A percentile compares a stretch with the other conserved stretches of the same genome.
phyloP scores from a whole-genome alignment of 2,113 vertebrate genomes.

The Tricholaema leucomelas region DNA sequence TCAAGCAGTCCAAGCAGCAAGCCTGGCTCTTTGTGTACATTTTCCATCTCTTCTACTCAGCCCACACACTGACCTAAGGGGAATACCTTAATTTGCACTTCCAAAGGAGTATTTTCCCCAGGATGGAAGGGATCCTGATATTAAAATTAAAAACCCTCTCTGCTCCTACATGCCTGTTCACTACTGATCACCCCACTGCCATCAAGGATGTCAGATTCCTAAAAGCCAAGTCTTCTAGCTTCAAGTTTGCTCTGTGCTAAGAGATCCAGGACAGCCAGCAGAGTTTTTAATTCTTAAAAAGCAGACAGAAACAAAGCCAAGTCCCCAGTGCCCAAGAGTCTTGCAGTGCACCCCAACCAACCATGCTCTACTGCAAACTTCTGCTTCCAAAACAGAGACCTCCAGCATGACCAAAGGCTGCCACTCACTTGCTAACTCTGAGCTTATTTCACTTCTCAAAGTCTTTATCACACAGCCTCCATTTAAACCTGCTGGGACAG shows the following conservation, averaged over 20 bases:
- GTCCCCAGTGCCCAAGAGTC: neutral
- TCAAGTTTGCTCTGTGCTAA: neutral
- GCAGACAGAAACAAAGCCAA: neutral
- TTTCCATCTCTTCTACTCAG: neutral
- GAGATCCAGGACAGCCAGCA: neutral
- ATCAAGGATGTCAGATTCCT: neutral
- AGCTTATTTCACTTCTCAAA: neutral
- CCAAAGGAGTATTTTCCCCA: neutral
- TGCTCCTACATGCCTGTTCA: neutral
- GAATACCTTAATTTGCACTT: neutral
- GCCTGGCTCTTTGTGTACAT: neutral
- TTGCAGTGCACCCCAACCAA: neutral
- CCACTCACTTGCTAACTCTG: neutral
- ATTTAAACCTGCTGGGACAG: neutral
- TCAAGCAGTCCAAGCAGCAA: neutral
- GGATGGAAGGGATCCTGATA: neutral
- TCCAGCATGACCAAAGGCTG: neutral
- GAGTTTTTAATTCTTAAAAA: neutral
- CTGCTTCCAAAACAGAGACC: neutral
- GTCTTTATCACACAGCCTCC: neutral
- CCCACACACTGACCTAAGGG: neutral
- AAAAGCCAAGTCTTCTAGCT: neutral
- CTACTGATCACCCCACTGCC: neutral
- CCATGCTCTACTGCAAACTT: neutral
- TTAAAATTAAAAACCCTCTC: neutral